Evolutionary conservation across 2,888 invertebrate species (phyloP).

Genomic region (Eupithecia tripunctaria): DNA sequence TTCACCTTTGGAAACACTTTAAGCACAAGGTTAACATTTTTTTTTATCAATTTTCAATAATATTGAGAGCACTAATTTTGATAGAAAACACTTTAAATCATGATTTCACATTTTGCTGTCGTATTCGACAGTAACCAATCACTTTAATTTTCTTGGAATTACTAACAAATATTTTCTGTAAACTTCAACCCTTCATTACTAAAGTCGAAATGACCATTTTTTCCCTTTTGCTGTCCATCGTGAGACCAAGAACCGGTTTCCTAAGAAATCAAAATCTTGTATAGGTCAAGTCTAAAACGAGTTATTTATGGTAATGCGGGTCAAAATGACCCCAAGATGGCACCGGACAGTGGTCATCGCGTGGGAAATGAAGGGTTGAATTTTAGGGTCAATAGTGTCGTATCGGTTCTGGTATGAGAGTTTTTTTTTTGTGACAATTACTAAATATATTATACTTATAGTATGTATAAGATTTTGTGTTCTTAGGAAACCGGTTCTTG

Average conservation of each 20-base stretch:
- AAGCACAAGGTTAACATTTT: background rate
- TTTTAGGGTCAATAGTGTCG: conserved; percentile 18
- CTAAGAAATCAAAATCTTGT: conserved; percentile 43
- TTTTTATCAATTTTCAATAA: background rate
- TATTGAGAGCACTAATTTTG: background rate
- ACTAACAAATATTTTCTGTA: background rate
- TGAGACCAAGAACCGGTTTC: conserved; percentile 64
- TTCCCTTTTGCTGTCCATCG: conserved; percentile 46
- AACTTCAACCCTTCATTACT: conserved; percentile 26
- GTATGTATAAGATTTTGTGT: no score
- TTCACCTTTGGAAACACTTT: background rate
- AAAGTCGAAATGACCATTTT: conserved; percentile 48
- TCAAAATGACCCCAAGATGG: conserved; percentile 49
- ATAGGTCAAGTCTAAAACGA: conserved; percentile 50
- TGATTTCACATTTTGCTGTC: background rate
- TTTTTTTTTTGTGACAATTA: background rate
- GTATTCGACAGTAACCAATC: background rate
- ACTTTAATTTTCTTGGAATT: background rate
- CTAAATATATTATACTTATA: no score
- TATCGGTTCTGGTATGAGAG: background rate
- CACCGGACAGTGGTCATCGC: conserved; percentile 60
- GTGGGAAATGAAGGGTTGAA: conserved; percentile 54
- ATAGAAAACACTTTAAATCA: background rate
- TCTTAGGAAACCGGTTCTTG: no score
- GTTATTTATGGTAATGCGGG: conserved; percentile 56